Evolutionary conservation across 2,888 invertebrate species (phyloP), one percentile per base, ranked within the genome.

Genomic region (Erebia palarica): DNA sequence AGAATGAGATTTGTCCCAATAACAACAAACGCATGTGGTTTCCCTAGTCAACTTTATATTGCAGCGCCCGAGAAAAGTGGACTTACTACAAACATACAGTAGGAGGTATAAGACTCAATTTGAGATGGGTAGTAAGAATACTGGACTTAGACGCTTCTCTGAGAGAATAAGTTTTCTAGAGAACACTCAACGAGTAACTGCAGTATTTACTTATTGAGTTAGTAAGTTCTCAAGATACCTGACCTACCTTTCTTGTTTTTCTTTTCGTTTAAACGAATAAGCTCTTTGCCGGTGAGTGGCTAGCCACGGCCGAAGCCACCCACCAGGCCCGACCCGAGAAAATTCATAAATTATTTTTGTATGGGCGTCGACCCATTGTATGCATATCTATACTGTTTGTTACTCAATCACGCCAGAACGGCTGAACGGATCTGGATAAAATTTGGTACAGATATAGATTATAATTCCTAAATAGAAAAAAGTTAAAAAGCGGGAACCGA

Each of bases 31-130:
- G 21, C 14, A 66, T 11, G 2, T 66, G 57, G 65, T 21, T 44
- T 47, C 57, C 18, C 21, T 66, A 66, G 42, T 21, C 18, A 57
- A 57, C 66, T 66, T 57, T 44, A 55, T 58, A 66, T 57, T 57
- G 57, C 66, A 66, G 44, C 47, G 44, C 66, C 57, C 57, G 57
- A 66, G 66, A 36, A 66, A 66, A 66, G 58, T 66, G 66, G 66
- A 66, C 66, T 66, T 58, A 55, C 44, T 55, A 58, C 18, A 47
- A 66, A 66, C 66, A 66, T 47, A 66, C 44, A 36, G 42, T 51
- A 13, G 42, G 14, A n/a, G 36, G 42, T 65, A 36, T 65, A 44
- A 57, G 66, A 58, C 66, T 57, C 66, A 57, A 57, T 66, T 66
- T 66, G 66, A 16, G 57, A 21, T 66, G 58, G 55, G 57, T 66